These are phyloP conservation scores for Pycnonotus jocosus DNA, from an alignment of 2,113 vertebrate species.

Conservation along the genomic window DNA sequence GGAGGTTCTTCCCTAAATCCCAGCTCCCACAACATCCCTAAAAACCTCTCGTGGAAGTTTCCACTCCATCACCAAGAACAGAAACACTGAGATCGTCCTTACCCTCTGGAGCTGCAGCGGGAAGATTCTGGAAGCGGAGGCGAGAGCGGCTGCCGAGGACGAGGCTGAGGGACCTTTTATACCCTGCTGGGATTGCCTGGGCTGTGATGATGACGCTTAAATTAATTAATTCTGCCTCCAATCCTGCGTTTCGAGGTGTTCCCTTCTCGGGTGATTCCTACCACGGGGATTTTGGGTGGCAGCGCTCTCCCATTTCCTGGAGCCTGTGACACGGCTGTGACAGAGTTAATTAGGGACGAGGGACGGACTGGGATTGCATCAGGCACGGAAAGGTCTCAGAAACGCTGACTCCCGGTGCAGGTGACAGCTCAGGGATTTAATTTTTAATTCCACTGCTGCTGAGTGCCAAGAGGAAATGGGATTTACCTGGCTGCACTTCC, in stretches of 20 bases:
- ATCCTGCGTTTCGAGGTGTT: neutral
- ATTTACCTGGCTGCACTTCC: neutral
- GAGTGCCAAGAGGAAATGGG: constrained; percentile 6
- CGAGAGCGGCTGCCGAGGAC: neutral
- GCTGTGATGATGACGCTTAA: neutral
- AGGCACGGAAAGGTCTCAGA: neutral
- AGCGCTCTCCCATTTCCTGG: neutral
- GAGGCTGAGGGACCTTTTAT: neutral
- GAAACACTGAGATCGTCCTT: neutral
- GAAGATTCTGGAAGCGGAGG: neutral
- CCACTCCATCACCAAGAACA: neutral
- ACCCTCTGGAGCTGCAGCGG: neutral
- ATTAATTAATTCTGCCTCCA: neutral
- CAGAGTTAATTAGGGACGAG: neutral
- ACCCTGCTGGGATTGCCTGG: rapidly evolving
- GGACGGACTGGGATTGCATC: neutral
- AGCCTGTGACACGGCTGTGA: neutral
- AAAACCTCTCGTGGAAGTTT: neutral
- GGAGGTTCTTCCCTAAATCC: neutral
- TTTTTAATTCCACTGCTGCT: neutral
- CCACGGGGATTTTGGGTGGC: neutral
- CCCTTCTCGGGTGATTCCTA: neutral
- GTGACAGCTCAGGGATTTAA: constrained; percentile 27
- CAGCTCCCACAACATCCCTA: neutral
- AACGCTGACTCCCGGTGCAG: constrained; percentile 1